Conservation (phyloP, 35 echinoderm and acorn worm species). For the Stichopus chloronotus region DNA sequence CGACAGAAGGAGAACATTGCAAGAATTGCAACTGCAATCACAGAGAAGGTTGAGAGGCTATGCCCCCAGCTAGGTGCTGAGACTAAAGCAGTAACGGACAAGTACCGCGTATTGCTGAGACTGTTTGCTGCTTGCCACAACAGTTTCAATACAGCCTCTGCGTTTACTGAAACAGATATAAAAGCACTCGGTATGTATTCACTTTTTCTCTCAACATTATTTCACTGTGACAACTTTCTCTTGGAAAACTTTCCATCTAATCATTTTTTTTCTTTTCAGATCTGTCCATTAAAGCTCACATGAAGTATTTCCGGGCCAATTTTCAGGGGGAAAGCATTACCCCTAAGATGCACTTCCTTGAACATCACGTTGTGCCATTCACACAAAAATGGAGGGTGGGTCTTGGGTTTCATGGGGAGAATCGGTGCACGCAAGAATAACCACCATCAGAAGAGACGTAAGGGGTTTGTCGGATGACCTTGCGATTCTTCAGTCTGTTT, state of each 20-base stretch:
- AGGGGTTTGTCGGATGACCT: not conserved
- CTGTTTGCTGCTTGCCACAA: constrained; percentile 59
- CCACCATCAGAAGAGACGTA: constrained; percentile 3
- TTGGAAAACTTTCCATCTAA: too few relatives aligned
- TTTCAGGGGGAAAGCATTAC: constrained; percentile 7
- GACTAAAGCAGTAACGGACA: not conserved
- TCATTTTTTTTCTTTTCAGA: not conserved
- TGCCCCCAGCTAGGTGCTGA: constrained; percentile 30
- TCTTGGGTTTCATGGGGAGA: constrained; percentile 57
- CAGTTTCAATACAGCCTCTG: too few relatives aligned
- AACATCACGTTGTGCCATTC: constrained; percentile 13
- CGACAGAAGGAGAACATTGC: constrained; percentile 50
- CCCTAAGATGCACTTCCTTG: constrained; percentile 56
- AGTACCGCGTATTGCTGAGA: constrained; percentile 24
- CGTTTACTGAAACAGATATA: too few relatives aligned
- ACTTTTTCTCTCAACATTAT: not conserved
- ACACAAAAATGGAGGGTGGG: too few relatives aligned
- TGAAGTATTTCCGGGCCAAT: constrained; percentile 9
- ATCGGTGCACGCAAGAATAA: constrained; percentile 27
- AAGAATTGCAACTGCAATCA: not conserved
- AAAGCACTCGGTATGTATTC: too few relatives aligned
- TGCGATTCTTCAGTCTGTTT: not conserved
- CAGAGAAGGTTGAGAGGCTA: not conserved
- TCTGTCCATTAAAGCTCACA: constrained; percentile 3
- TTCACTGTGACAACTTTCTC: too few relatives aligned